Conservation (phyloP, 2,797 vertebrate genomes). For the Lepilemur ruficaudatus region DNA sequence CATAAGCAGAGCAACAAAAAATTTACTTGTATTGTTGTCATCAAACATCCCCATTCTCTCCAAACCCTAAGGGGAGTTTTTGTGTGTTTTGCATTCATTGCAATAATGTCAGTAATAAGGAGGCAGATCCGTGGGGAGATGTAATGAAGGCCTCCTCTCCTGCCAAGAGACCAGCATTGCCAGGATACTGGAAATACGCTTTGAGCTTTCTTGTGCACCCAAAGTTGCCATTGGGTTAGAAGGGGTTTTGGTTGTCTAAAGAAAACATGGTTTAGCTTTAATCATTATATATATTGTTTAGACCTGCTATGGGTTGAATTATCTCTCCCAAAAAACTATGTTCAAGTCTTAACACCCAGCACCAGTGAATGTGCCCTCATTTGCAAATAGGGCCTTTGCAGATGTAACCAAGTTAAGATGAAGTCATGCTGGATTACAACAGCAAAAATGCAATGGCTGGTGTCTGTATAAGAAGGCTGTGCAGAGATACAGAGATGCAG, state of each 20-base stretch:
- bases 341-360: neutral
- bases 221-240: neutral
- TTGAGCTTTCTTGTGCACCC: neutral
- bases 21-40: neutral
- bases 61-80: neutral
- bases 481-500: neutral
- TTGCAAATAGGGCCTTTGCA: neutral
- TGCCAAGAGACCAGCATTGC: neutral
- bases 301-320: neutral
- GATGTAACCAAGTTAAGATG: neutral
- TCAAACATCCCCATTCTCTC: neutral
- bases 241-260: neutral
- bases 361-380: neutral
- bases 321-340: neutral
- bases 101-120: neutral
- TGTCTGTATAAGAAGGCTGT: neutral
- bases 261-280: neutral
- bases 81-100: neutral
- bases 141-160: neutral
- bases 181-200: neutral
- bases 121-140: accelerated
- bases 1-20: neutral
- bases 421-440: neutral
- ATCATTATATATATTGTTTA: neutral
- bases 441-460: neutral